These are phyloP conservation scores for Mnemiopsis leidyi DNA, from an alignment of 37 sponge, comb jelly and placozoan species.

Conservation along the genomic window DNA sequence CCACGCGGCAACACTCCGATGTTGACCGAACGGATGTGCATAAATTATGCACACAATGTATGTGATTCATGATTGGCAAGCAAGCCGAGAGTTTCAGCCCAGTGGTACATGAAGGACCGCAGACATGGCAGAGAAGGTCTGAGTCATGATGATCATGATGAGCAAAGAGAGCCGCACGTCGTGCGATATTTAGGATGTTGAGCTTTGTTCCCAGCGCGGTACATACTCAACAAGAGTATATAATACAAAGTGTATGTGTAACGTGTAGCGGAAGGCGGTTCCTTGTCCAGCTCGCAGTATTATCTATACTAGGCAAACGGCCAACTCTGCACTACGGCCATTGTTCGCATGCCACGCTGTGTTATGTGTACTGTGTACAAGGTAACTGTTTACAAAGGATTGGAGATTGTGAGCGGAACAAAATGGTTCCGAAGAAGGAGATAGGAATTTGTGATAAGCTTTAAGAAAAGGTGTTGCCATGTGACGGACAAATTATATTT, in stretches of 20 bases:
- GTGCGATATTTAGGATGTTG: too few relatives aligned
- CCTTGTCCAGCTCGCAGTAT: background rate
- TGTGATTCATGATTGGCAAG: background rate
- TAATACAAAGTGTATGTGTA: background rate
- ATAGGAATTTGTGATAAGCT: too few relatives aligned
- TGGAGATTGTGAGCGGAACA: too few relatives aligned
- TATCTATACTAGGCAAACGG: background rate
- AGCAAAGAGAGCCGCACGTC: too few relatives aligned
- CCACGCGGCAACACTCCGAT: conserved; percentile 35
- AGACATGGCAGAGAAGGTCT: background rate
- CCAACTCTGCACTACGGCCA: background rate
- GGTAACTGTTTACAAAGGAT: too few relatives aligned
- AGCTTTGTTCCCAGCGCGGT: background rate
- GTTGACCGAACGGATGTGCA: background rate
- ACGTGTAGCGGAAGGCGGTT: background rate
- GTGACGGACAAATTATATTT: too few relatives aligned
- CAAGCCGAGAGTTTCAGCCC: background rate
- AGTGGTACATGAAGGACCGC: background rate
- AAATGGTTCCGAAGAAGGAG: too few relatives aligned
- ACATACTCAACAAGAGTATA: background rate
- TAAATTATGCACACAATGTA: conserved; percentile 21
- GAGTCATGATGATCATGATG: too few relatives aligned
- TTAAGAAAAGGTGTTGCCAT: too few relatives aligned
- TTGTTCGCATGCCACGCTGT: background rate
- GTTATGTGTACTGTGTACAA: too few relatives aligned